Evolutionary conservation across 2,113 vertebrate genomes (phyloP).

Genomic region (Lagopus leucura): DNA sequence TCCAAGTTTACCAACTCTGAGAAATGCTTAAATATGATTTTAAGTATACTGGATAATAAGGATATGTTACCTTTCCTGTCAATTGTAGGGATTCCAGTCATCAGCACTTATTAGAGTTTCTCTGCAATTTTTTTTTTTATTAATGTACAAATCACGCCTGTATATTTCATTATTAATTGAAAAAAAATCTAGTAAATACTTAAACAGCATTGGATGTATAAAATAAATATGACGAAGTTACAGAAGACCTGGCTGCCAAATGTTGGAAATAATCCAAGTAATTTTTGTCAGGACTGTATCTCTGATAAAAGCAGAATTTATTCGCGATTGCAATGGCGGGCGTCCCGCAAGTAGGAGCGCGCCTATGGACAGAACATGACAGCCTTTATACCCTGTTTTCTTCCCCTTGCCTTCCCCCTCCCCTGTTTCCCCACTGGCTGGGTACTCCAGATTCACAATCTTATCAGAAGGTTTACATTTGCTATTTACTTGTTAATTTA

Average conservation of each 20-base stretch:
- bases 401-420: too few relatives aligned
- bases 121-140: not conserved
- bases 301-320: too few relatives aligned
- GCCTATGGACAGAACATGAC: too few relatives aligned
- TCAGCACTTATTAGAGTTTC: not conserved
- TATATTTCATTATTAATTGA: not conserved
- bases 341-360: too few relatives aligned
- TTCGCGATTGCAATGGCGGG: too few relatives aligned
- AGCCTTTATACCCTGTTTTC: too few relatives aligned
- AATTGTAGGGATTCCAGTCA: not conserved
- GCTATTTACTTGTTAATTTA: too few relatives aligned
- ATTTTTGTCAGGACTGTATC: too few relatives aligned
- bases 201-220: not conserved
- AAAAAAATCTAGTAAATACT: not conserved
- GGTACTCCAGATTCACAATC: too few relatives aligned
- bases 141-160: not conserved
- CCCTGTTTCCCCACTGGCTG: too few relatives aligned
- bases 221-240: not conserved
- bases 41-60: not conserved
- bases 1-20: not conserved
- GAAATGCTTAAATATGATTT: not conserved
- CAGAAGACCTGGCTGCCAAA: not conserved
- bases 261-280: too few relatives aligned
- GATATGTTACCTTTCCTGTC: accelerated
- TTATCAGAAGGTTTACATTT: too few relatives aligned